These are phyloP conservation scores for Hydra vulgaris DNA, from an alignment of 30 jellyfish, hydroid and myxozoan species.

Conservation along the genomic window DNA sequence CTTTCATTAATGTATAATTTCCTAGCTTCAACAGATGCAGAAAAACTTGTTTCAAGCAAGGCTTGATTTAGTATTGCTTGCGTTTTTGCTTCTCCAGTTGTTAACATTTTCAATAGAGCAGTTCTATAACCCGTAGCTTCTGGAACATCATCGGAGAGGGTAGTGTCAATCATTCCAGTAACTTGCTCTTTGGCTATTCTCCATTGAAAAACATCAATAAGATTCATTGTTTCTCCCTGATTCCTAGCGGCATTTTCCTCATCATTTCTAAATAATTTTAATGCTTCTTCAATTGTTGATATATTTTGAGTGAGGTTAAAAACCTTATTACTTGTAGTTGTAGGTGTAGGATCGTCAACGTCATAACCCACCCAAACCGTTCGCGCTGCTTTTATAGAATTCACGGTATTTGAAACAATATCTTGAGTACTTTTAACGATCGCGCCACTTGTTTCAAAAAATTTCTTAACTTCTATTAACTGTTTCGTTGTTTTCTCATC, in stretches of 20 bases:
- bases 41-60: neutral
- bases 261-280: neutral
- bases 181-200: constrained; percentile 9
- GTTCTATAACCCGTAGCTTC: constrained; percentile 23
- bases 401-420: neutral
- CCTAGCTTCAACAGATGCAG: neutral
- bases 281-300: neutral
- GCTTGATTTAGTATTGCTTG: constrained; percentile 2
- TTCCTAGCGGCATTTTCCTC: neutral
- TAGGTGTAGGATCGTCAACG: neutral
- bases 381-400: neutral
- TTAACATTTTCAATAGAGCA: constrained; percentile 14
- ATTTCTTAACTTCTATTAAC: neutral
- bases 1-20: neutral
- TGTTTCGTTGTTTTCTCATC: neutral
- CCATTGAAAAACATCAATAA: constrained; percentile 4
- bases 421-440: neutral
- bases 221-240: neutral
- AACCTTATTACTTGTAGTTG: neutral
- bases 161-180: constrained; percentile 16
- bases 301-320: neutral
- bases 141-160: constrained; percentile 16
- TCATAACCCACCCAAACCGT: neutral
- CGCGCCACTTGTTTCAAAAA: neutral
- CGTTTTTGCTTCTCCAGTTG: constrained; percentile 16